Evolutionary conservation across 2,797 vertebrate species (phyloP).

Genomic region (Catostomus latipinnis): DNA sequence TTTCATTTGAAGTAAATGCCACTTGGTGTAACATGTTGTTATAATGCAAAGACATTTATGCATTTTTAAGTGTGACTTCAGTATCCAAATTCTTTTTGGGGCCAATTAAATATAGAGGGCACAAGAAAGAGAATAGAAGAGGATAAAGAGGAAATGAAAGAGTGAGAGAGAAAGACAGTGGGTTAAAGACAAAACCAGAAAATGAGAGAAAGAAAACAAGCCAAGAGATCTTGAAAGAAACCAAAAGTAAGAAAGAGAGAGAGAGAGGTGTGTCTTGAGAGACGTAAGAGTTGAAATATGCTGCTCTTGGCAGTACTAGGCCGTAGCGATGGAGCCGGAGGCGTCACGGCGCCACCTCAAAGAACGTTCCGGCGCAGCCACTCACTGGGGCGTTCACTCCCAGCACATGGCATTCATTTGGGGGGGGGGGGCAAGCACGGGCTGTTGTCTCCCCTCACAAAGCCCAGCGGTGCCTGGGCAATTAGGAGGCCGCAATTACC

Average conservation of each 20-base stretch:
- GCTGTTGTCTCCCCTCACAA: constrained; percentile 56
- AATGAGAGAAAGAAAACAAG: constrained; percentile 22
- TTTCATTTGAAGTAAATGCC: too few species aligned
- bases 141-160: neutral
- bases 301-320: constrained; percentile 81
- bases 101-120: neutral
- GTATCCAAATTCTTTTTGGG: neutral
- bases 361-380: constrained; percentile 75
- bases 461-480: constrained; percentile 76
- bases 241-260: constrained; percentile 22
- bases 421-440: constrained; percentile 53
- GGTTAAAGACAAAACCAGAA: constrained; percentile 16
- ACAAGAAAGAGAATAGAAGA: neutral
- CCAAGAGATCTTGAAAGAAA: constrained; percentile 14
- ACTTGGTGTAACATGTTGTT: too few species aligned
- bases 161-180: constrained; percentile 3
- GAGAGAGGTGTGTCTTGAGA: constrained; percentile 83
- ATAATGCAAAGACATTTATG: too few species aligned
- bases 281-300: constrained; percentile 84
- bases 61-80: neutral
- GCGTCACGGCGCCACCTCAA: constrained; percentile 87
- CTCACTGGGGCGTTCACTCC: constrained; percentile 79
- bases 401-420: constrained; percentile 92
- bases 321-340: constrained; percentile 80
- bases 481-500: constrained; percentile 76